A percentile compares a stretch with the other conserved stretches of the same genome.
phyloP scores from a whole-genome alignment of 2,113 vertebrate genomes.

The Pristiophorus japonicus region DNA sequence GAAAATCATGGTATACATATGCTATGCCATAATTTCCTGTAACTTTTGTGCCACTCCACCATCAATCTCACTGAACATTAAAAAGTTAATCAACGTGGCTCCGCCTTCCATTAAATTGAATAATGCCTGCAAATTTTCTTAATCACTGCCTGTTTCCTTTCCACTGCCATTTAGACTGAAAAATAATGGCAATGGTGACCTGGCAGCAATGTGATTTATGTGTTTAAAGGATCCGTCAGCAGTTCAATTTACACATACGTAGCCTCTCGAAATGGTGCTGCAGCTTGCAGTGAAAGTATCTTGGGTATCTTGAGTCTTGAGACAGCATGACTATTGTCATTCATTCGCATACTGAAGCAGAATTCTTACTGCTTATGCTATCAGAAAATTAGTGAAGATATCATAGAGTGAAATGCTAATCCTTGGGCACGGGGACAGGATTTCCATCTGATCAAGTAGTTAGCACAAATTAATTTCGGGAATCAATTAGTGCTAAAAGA shows the following conservation, averaged over 20 bases:
- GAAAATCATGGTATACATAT: not conserved
- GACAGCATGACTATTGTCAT: not conserved
- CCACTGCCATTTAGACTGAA: not conserved
- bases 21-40: not conserved
- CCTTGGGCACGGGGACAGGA: slow-evolving; percentile 66
- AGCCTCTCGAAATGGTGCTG: not conserved
- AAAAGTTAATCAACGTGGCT: not conserved
- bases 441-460: slow-evolving; percentile 78
- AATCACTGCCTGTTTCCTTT: not conserved
- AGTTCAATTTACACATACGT: not conserved
- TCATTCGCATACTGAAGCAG: slow-evolving; percentile 73
- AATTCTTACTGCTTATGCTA: slow-evolving; percentile 90
- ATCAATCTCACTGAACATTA: not conserved
- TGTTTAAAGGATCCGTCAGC: not conserved
- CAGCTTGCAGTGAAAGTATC: not conserved
- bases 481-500: slow-evolving; percentile 76
- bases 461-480: slow-evolving; percentile 82
- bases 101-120: not conserved
- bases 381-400: slow-evolving; percentile 93
- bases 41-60: not conserved
- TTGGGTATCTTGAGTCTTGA: not conserved
- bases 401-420: slow-evolving; percentile 85
- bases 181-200: not conserved
- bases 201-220: not conserved
- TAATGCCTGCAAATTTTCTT: not conserved